These are phyloP conservation scores for Megatriorchis doriae DNA, from an alignment of 2,113 vertebrate genomes.

Conservation along the genomic window DNA sequence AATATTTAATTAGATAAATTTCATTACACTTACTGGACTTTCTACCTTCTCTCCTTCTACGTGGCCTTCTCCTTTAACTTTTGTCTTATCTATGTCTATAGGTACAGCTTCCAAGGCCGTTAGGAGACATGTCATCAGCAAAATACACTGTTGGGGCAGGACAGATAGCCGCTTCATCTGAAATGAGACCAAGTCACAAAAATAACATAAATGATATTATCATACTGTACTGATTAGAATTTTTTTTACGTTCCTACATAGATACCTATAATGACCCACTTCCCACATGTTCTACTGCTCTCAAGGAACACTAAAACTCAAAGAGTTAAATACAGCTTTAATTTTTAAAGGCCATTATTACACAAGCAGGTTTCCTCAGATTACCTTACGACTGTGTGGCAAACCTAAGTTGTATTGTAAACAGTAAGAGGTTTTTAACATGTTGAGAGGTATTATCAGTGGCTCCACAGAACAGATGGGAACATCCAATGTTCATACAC, in stretches of 20 bases:
- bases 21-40: constrained; percentile 80
- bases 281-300: neutral
- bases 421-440: neutral
- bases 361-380: neutral
- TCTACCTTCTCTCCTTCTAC: constrained; percentile 80
- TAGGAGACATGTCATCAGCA: constrained; percentile 74
- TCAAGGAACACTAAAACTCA: neutral
- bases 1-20: neutral
- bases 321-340: neutral
- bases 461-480: neutral
- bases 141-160: constrained; percentile 58
- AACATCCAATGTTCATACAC: neutral
- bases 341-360: neutral
- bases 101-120: constrained; percentile 82
- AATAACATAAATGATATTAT: neutral
- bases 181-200: constrained; percentile 36
- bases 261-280: neutral
- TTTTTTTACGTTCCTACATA: neutral
- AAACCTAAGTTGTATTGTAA: neutral
- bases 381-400: neutral
- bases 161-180: constrained; percentile 81
- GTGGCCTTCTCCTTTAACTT: constrained; percentile 75
- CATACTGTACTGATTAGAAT: neutral
- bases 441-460: neutral
- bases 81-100: constrained; percentile 91